These are phyloP conservation scores for Thymelicus lineola DNA, from an alignment of 2,888 invertebrate genomes.

Conservation along the genomic window DNA sequence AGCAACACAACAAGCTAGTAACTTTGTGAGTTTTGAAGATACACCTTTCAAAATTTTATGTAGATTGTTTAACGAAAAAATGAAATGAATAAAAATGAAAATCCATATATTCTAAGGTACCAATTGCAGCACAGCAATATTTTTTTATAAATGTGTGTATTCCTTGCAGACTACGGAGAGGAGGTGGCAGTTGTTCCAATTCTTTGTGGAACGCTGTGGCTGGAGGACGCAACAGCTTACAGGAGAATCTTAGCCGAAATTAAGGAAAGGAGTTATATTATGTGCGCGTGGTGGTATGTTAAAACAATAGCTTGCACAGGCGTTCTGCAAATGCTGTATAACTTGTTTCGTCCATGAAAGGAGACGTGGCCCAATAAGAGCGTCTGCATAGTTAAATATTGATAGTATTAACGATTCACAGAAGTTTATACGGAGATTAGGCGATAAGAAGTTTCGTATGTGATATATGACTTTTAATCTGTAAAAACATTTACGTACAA, in stretches of 20 bases:
- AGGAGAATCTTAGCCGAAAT: not conserved
- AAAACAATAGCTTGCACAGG: too few species aligned
- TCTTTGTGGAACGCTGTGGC: not conserved
- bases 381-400: too few species aligned
- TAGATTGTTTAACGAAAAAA: too few species aligned
- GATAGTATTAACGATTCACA: not conserved
- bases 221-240: constrained; percentile 5
- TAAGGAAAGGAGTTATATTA: constrained; percentile 32
- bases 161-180: not conserved
- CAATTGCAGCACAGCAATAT: too few species aligned
- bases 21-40: too few species aligned
- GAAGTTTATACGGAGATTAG: not conserved
- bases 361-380: too few species aligned
- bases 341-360: too few species aligned
- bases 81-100: too few species aligned
- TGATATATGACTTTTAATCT: not conserved
- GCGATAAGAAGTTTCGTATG: not conserved
- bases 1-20: too few species aligned
- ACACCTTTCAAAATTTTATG: too few species aligned
- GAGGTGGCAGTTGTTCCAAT: not conserved
- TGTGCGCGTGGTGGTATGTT: not conserved
- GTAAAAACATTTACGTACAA: not conserved
- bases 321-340: too few species aligned
- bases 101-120: too few species aligned
- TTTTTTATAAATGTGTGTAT: not conserved